Evolutionary conservation across 2,113 vertebrate genomes (phyloP), one percentile per base, ranked within the genome.

Genomic region (Thryonomys swinderianus): DNA sequence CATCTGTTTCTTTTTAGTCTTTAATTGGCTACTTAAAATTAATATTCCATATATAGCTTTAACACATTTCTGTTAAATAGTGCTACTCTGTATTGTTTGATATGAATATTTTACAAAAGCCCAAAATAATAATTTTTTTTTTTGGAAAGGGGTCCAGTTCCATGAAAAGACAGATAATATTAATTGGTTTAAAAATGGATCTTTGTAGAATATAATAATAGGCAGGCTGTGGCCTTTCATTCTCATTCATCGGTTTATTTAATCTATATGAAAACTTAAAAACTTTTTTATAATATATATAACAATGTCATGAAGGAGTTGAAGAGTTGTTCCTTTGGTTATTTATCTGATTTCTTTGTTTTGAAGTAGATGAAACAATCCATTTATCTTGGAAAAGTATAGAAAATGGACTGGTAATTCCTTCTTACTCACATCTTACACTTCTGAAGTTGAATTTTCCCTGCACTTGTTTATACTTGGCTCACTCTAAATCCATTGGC

Each of bases 301-400:
- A 57, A 71, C 30, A 71, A 53, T 23, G 92, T 18, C 76, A 34
- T 4, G 37, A 84, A 48, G 55, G 12, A 64, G 27, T 25, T 62
- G 32, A 87, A 55, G 55, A 89, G 53, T 85, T 73, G 34, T 57
- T 83, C 32, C 18, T 84, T 88, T 82, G 69, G 34, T 91, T 88
- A 67, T 82, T 92, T 61, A 23, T 55, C 83, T 80, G 64, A 88
- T 69, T 84, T 40, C 82, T 94, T 85, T 64, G 42, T 91, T 81
- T 79, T 87, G 34, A 87, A 74, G 18, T 91, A 88, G 61, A 85
- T 88, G 61, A 91, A 53, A 14, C 87, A 67, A 78, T 92, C 88
- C 45, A 48, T 88, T 94, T 18, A 91, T 83, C 51, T 86, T 94
- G 45, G 61, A 96, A 81, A 88, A 94, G 57, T 83, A 34, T 30